Base-by-base conservation (phyloP, 2,113 vertebrate species). In the Tichodroma muraria region DNA sequence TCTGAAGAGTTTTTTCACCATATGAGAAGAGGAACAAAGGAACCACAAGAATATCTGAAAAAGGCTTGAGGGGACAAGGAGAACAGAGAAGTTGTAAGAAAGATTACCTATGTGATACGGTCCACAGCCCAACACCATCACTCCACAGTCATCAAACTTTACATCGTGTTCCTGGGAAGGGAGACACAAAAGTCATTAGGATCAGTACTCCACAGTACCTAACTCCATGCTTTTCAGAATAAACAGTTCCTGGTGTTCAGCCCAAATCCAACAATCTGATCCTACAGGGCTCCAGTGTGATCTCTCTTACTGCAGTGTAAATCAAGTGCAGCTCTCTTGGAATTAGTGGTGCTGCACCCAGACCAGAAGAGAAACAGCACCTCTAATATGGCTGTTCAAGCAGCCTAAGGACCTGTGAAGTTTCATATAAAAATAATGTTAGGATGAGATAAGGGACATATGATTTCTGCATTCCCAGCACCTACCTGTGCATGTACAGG, bases 101-200 rank as follows among this genome's bases (percentile, higher is more conserved):
- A 90, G 94, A 84, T 98, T 98, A 99, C 99, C 99, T 86, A 99
- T 99, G 94, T 99, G 99, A 96, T 99, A 99, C 0, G 99, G 99
- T 80, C 99, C 99, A 96, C 99, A 99, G 79, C 99, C 99, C 89
- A 99, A 95, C 92, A 99, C 98, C 99, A 99, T 99, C 88, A 98
- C 97, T 91, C 98, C 98, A 65, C 97, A 97, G 82, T 99, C 99
- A 94, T 98, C 97, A 97, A 99, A 99, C 61, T 98, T 98, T 96
- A 99, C 93, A 90, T 99, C 99, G 2, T 99, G 99, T 73, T 99
- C 99, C 99, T 99, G 79, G 89, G 80, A 83, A 70, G 73, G 85
- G 64, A 88, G 31, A 57, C 33, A 76, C 47, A 89, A 52, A 93
- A 91, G 54, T 83, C 80, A 71, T 92, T 73, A 66, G 50, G 71